Base-by-base conservation (phyloP, 2,888 invertebrate genomes). In the Pardosa pseudoannulata region DNA sequence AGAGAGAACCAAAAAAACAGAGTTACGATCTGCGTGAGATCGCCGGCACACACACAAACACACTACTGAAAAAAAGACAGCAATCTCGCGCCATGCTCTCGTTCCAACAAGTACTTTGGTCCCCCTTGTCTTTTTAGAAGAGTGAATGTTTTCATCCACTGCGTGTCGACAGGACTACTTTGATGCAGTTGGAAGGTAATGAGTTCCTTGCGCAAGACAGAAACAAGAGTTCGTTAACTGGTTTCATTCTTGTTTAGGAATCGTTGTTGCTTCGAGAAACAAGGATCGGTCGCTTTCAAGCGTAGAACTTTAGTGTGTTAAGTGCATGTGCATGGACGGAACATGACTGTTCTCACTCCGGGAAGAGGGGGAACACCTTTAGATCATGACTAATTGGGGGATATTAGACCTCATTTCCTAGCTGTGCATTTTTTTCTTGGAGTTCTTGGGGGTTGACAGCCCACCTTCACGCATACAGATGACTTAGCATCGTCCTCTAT, bases 61-160 rank as follows among this genome's bases (percentile, higher is more conserved):
- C 5, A 72, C 27, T 67, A 31, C 41, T 31, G 36, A 65, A 36
- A 36, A 5, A 36, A n/a, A n/a, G n/a, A n/a, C n/a, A n/a, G n/a
- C n/a, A n/a, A n/a, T 16, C 3, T 23, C 56, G 56, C 56, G 56
- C 56, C 23, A 23, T 56, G 56, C 46, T 31, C 82, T 82, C 82
- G 82, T 82, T 82, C 82, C 82, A 82, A 82, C 82, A 50, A n/a
- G 75, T 82, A 46, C 62, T 76, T 82, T 75, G 82, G 81, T 81
- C 81, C 62, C 39, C 62, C 74, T 56, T 50, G 28, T 81, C 74
- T 81, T n/a, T n/a, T n/a, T n/a, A n/a, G n/a, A n/a, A n/a, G n/a
- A n/a, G n/a, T n/a, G n/a, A n/a, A n/a, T n/a, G n/a, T n/a, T n/a
- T n/a, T n/a, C n/a, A n/a, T n/a, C n/a, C n/a, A n/a, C n/a, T n/a